Base-by-base conservation (phyloP, 2,113 vertebrate species). In the human region DNA sequence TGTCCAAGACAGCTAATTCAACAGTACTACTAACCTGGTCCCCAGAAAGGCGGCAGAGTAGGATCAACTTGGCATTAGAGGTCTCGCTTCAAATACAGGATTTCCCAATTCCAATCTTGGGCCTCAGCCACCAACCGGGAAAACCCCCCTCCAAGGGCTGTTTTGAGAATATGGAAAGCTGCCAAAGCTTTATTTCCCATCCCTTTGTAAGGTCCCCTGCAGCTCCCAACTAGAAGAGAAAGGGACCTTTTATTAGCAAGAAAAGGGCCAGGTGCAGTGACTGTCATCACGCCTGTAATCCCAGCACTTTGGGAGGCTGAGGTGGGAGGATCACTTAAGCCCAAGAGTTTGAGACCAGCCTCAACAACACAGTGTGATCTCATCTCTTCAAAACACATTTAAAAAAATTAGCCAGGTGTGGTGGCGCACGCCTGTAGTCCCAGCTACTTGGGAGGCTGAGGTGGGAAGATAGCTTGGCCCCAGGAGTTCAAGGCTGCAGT, bases 41-140 rank as follows among this genome's bases (percentile, higher is more conserved):
- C 23, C 88, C 8, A 22, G 52, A 6, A 45, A 89, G 23, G 50
- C 0, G 3, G 32, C 16, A 5, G 20, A 18, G 22, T 4, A 6
- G 0, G 12, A 14, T 14, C 50, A 38, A 70, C 17, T 6, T n/a
- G 32, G 57, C 23, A 14, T n/a, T 8, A 43, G 18, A 78, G 32
- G 52, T 6, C 35, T 75, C 3, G 0, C 38, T 40, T n/a, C 2
- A 2, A 84, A 82, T 18, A 48, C 10, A 40, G 48, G 0, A 30
- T 32, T 40, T 66, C 30, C 52, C 20, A 8, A 0, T 0, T 5
- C 25, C 48, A n/a, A 23, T 12, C 32, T 9, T 23, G 48, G 73
- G 20, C 22, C 66, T 89, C 12, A 2, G 12, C 48, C 48, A 14
- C 6, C 9, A 88, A 43, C 35, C 2, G 17, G 45, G 91, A 8